Base-by-base conservation (phyloP, 2,113 vertebrate genomes). In the Henicopernis longicauda region DNA sequence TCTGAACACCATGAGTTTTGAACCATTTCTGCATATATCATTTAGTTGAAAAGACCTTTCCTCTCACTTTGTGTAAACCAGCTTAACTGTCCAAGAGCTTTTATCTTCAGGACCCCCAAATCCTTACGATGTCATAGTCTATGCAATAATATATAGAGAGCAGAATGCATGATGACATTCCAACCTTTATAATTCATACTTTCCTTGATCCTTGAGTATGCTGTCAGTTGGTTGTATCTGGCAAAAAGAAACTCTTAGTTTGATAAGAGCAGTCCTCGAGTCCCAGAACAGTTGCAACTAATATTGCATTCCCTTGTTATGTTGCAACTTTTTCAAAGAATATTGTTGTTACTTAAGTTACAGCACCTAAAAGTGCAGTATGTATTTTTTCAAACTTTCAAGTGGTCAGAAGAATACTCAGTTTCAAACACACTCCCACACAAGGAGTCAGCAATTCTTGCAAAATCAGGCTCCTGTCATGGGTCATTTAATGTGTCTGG, bases 401-500 rank as follows among this genome's bases (percentile, higher is more conserved):
- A 49, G 69, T n/a, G 10, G 5, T 49, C 50, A 89, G 38, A 81
- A 86, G 71, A 86, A 54, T 27, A 13, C 20, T 69, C 22, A 1
- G 3, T 76, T 83, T 76, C 54, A 50, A 83, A 34, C 8, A 65
- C 15, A 25, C 8, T 7, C 74, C 5, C 21, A 6, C 12, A 62
- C 27, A 70, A 38, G 29, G 23, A 91, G 61, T 87, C 78, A 70
- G 63, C 31, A 94, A 95, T 65, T 77, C 66, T 89, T 82, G 44
- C 42, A 94, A 91, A 95, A 73, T 62, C 44, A 62, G 29, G 23
- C 52, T 80, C 38, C 89, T 87, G 82, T 82, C 69, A 80, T 85
- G 88, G 72, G 40, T 95, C 80, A 94, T 93, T 95, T 94, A 90
- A 94, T 86, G 38, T 6, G 20, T 90, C 69, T 95, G 79, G 91